phyloP scores from a whole-genome alignment of 2,888 invertebrate species.

The Netelia inedita region DNA sequence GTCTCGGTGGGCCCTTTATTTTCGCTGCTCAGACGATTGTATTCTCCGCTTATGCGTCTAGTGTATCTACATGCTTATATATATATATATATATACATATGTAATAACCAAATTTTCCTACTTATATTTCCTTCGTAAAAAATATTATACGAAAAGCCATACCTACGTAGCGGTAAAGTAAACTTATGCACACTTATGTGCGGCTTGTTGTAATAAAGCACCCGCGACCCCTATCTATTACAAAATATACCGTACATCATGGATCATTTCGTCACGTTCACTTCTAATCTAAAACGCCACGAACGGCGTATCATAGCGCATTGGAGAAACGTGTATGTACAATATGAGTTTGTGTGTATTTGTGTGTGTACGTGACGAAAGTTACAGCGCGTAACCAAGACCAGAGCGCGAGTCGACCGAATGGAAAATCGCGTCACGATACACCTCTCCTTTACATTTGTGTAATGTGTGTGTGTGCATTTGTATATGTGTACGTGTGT shows the following conservation, averaged over 20 bases:
- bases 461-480: background rate
- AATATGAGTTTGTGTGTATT: background rate
- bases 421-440: conserved; percentile 68
- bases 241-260: conserved; percentile 53
- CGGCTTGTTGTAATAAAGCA: conserved; percentile 10
- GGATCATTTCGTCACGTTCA: conserved; percentile 66
- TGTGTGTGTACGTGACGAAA: conserved; percentile 57
- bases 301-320: conserved; percentile 45
- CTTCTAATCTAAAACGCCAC: conserved; percentile 65
- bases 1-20: conserved; percentile 56
- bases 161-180: conserved; percentile 21
- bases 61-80: background rate
- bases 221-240: conserved; percentile 33
- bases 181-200: conserved; percentile 13
- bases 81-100: background rate
- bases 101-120: conserved; percentile 44
- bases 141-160: conserved; percentile 41
- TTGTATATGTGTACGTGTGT: conserved; percentile 4
- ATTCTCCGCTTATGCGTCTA: background rate
- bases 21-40: conserved; percentile 40
- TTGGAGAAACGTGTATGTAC: background rate
- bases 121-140: conserved; percentile 38
- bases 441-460: conserved; percentile 21
- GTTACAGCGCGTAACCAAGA: conserved; percentile 21
- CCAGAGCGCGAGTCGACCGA: conserved; percentile 48